Base-by-base conservation (phyloP, 2,797 vertebrate species). In the Choloepus didactylus region DNA sequence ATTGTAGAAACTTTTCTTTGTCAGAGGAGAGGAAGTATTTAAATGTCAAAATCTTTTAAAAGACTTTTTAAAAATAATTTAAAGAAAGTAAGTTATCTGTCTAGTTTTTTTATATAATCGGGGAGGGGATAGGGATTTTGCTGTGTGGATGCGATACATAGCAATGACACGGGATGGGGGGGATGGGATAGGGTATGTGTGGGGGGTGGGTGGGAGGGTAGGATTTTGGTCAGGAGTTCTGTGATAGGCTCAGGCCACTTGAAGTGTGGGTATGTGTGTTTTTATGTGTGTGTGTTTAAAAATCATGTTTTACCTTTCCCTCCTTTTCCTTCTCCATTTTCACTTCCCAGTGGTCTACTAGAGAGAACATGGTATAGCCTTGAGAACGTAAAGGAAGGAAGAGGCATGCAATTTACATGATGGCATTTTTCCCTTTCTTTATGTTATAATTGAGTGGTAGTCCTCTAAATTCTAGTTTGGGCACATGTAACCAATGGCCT, bases 81-180 rank as follows among this genome's bases (percentile, higher is more conserved):
- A 98, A 98, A 97, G 96, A 97, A 98, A 98, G 97, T 98, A 98
- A 98, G 98, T 98, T 98, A 98, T 97, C 97, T 97, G 97, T 97
- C 98, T 97, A 97, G 98, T 97, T 97, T 96, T 96, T 98, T 98
- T 96, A 92, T 18, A 79, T 95, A 97, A 97, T 86, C 6, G 95
- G 97, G 97, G 87, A 89, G 67, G 97, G 96, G 46, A 64, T 79
- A 77, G 73, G 93, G 69, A 85, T 96, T 97, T 96, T 96, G 95
- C 96, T 97, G 80, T 96, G 91, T 97, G 75, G 91, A 91, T 94
- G 80, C 84, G 54, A 89, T 95, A 87, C 94, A 97, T 92, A 93
- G 95, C 95, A 97, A 6, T 96, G 87, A 95, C 84, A 93, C 51
- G 89, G 44, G 46, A 14, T 18, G 1, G 38, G 41, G 41, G 82